Conservation (phyloP, 2,888 invertebrate species). For the Lingula anatina region DNA sequence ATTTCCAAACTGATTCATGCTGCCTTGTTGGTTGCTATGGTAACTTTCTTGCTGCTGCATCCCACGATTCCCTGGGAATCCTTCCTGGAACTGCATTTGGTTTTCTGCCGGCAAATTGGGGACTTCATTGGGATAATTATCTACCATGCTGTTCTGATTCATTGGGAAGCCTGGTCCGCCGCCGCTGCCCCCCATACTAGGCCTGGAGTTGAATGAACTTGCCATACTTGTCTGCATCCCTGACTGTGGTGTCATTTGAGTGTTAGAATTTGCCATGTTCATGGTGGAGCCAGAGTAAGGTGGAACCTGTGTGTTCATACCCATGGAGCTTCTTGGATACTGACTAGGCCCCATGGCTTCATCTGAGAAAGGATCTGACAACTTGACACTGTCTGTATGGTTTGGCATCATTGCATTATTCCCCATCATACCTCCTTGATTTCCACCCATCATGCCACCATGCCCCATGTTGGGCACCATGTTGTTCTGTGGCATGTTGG, state of each 20-base stretch:
- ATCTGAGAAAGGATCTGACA: slow-evolving; percentile 50
- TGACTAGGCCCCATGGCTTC: slow-evolving; percentile 25
- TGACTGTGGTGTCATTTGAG: slow-evolving; percentile 1
- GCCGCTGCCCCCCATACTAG: slow-evolving; percentile 4
- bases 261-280: slow-evolving; percentile 6
- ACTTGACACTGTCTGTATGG: slow-evolving; percentile 40
- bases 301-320: slow-evolving; percentile 18
- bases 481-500: slow-evolving; percentile 24
- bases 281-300: slow-evolving; percentile 13
- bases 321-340: slow-evolving; percentile 16
- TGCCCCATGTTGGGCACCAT: slow-evolving; percentile 31
- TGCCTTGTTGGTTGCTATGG: no score
- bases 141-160: no score
- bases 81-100: no score
- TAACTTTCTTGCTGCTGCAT: no score
- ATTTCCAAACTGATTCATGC: no score
- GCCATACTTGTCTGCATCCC: slow-evolving; percentile 9
- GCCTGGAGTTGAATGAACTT: slow-evolving; percentile 6
- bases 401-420: slow-evolving; percentile 5
- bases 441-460: slow-evolving; percentile 7
- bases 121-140: no score
- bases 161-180: no score
- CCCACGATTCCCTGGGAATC: no score
- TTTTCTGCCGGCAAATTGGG: no score
- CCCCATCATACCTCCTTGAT: slow-evolving; percentile 14